A percentile compares a stretch with the other conserved stretches of the same genome.
Conservation (phyloP, 2,797 vertebrate genomes). For the Austrolebias charrua region DNA sequence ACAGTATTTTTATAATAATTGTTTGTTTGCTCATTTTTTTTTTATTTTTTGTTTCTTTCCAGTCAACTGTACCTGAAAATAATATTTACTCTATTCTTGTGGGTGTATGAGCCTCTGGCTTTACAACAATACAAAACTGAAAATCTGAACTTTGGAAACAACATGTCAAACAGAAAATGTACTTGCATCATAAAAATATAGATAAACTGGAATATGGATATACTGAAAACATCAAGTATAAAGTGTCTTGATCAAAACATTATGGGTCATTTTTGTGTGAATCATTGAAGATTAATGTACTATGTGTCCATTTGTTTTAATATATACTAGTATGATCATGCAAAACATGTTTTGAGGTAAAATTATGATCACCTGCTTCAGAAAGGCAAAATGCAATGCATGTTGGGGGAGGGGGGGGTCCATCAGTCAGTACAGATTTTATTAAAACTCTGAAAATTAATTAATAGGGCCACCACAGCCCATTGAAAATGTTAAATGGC, state of each 20-base stretch:
- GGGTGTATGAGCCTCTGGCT: slow-evolving; percentile 31
- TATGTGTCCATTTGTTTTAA: too few species aligned
- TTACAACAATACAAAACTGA: slow-evolving; percentile 10
- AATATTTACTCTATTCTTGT: slow-evolving; percentile 31
- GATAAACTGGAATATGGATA: slow-evolving; percentile 58
- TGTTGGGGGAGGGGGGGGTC: too few species aligned
- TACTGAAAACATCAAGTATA: slow-evolving; percentile 43
- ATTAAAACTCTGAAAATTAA: too few species aligned
- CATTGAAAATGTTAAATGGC: too few species aligned
- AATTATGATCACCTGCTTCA: too few species aligned
- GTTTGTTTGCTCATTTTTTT: neutral
- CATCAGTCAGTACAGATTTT: too few species aligned
- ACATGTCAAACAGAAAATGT: slow-evolving; percentile 38
- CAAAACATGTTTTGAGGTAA: too few species aligned
- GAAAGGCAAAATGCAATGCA: too few species aligned
- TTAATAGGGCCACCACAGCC: too few species aligned
- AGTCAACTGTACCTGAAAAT: slow-evolving; percentile 7
- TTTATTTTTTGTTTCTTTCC: slow-evolving; percentile 20
- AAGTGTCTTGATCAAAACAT: slow-evolving; percentile 38
- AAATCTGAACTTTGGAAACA: slow-evolving; percentile 41
- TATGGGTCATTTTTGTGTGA: slow-evolving; percentile 2
- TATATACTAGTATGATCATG: too few species aligned
- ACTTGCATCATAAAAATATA: slow-evolving; percentile 52
- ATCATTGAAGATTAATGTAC: slow-evolving; percentile 6
- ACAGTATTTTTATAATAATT: neutral